Evolutionary conservation across 2,888 invertebrate genomes (phyloP).

Genomic region (Melinopterus prodromus): DNA sequence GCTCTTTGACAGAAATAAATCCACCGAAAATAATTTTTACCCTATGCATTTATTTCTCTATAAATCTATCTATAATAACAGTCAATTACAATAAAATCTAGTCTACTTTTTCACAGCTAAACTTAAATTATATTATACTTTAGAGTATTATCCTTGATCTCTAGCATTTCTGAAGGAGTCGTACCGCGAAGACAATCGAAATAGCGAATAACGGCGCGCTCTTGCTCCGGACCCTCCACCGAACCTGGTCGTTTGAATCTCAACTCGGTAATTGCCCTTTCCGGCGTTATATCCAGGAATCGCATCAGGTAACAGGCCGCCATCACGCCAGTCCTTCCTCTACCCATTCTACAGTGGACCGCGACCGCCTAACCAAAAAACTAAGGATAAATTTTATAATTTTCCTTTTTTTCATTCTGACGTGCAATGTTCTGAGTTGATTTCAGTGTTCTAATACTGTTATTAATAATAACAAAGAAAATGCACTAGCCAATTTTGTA

Average conservation of each 20-base stretch:
- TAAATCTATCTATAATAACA: not conserved
- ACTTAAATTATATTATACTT: constrained; percentile 12
- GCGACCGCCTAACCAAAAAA: constrained; percentile 67
- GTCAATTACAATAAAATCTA: not conserved
- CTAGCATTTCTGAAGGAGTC: constrained; percentile 56
- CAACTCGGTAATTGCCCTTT: constrained; percentile 69
- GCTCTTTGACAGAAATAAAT: too few relatives aligned
- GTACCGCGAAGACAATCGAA: constrained; percentile 65
- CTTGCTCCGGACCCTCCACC: constrained; percentile 70
- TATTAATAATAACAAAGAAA: too few relatives aligned
- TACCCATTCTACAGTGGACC: constrained; percentile 75
- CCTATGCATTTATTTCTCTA: too few relatives aligned
- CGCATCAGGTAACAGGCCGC: constrained; percentile 76
- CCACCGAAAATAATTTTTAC: too few relatives aligned
- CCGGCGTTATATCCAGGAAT: constrained; percentile 68
- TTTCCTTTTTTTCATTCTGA: too few relatives aligned
- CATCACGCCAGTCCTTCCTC: constrained; percentile 77
- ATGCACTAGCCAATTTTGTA: too few relatives aligned
- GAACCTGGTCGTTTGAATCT: constrained; percentile 70
- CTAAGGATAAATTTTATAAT: not conserved
- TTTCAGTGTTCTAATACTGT: too few relatives aligned
- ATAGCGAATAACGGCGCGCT: constrained; percentile 67
- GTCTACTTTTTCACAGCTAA: not conserved
- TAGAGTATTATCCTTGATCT: constrained; percentile 54
- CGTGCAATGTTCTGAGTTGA: too few relatives aligned